Conservation (phyloP, 2,797 vertebrate genomes). For the Emydoidea blandingii region DNA sequence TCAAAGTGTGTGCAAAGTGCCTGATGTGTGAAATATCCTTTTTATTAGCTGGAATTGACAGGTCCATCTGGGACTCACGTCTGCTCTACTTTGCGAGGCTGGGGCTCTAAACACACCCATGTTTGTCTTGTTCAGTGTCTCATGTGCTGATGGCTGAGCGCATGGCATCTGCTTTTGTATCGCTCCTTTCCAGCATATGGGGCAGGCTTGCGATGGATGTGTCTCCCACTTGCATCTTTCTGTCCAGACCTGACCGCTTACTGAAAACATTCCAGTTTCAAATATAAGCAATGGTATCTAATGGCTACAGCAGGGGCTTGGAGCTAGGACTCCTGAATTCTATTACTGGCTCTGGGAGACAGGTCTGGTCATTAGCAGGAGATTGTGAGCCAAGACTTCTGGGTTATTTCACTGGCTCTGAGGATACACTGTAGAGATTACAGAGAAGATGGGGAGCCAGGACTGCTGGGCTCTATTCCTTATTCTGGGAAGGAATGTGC, state of each 20-base stretch:
- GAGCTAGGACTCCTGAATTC: background rate
- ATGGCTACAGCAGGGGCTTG: background rate
- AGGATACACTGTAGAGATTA: background rate
- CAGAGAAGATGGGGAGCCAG: background rate
- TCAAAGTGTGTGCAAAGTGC: constrained; percentile 26
- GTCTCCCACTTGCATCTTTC: background rate
- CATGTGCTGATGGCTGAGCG: fast-evolving
- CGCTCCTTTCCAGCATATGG: background rate
- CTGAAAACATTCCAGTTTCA: background rate
- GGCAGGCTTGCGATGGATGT: background rate
- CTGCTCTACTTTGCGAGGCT: background rate
- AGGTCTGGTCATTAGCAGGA: background rate
- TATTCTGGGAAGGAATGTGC: background rate
- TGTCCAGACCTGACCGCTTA: background rate
- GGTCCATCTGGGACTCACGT: background rate
- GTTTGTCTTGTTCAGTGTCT: background rate
- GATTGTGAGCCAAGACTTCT: background rate
- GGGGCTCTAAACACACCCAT: background rate
- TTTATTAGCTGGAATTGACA: constrained; percentile 46
- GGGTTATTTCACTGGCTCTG: background rate
- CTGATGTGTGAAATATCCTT: constrained; percentile 56
- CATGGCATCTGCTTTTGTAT: fast-evolving
- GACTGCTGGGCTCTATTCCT: background rate
- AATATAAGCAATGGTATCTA: background rate
- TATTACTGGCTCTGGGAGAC: background rate